phyloP scores from a whole-genome alignment of 2,888 invertebrate genomes.

The Pseudococcus longispinus region DNA sequence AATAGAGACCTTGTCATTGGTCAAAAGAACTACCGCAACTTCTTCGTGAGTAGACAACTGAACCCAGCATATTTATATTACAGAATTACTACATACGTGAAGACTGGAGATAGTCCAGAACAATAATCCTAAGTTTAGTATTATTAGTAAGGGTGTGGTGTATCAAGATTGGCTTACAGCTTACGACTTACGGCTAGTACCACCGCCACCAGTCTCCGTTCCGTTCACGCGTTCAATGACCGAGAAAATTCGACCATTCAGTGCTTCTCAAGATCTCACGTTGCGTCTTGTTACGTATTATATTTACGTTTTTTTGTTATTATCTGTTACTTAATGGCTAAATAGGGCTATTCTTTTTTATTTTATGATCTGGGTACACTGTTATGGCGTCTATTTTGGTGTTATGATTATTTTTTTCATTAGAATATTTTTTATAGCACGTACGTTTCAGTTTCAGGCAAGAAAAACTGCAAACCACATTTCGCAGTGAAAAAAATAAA shows the following conservation, averaged over 20 bases:
- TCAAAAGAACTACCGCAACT: not conserved
- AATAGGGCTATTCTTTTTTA: not conserved
- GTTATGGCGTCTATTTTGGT: too few species aligned
- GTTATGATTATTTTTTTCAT: not conserved
- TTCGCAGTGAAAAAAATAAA: too few species aligned
- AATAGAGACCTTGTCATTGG: not conserved
- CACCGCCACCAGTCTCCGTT: slow-evolving; percentile 15
- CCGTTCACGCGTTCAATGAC: slow-evolving; percentile 44
- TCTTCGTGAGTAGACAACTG: not conserved
- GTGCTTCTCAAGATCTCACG: slow-evolving; percentile 34
- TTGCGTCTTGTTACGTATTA: not conserved
- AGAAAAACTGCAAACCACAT: too few species aligned
- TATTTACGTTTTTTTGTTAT: not conserved
- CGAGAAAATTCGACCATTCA: slow-evolving; percentile 53
- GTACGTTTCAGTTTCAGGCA: too few species aligned
- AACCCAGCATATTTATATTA: too few species aligned
- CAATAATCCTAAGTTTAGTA: not conserved
- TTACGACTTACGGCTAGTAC: slow-evolving; percentile 41
- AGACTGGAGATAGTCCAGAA: not conserved
- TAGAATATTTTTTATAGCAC: too few species aligned
- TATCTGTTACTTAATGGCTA: not conserved
- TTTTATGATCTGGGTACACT: too few species aligned
- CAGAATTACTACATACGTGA: not conserved
- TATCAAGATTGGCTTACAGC: slow-evolving; percentile 18
- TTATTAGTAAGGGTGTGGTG: not conserved